A percentile compares a stretch with the other conserved stretches of the same genome.
Conservation (phyloP, 2,888 invertebrate genomes). For the Tineola bisselliella region DNA sequence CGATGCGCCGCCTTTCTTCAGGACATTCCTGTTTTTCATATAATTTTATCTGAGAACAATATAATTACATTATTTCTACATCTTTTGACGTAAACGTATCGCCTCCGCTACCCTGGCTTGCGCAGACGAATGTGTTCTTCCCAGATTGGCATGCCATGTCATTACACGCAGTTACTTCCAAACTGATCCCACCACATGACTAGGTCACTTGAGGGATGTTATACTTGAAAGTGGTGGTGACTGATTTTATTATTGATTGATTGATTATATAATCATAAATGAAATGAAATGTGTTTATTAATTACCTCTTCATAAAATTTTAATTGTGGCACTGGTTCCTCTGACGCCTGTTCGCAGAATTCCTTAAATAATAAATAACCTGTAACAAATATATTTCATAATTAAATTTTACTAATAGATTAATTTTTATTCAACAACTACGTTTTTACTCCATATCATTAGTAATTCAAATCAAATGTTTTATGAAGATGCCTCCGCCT, state of each 20-base stretch:
- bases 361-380: constrained; percentile 99
- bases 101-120: no score
- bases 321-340: constrained; percentile 97
- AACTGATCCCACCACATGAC: no score
- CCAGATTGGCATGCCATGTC: no score
- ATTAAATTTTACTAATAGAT: not conserved
- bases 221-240: no score
- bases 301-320: constrained; percentile 99
- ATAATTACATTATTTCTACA: constrained; percentile 9
- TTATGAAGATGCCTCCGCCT: no score
- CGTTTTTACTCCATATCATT: no score
- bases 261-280: not conserved
- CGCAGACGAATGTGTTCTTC: no score
- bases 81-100: constrained; percentile 11
- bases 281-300: constrained; percentile 20
- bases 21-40: constrained; percentile 98
- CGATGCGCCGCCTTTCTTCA: constrained; percentile 94
- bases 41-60: constrained; percentile 88
- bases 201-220: no score
- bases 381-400: constrained; percentile 58
- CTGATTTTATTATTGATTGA: no score
- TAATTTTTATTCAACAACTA: no score
- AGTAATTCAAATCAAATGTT: no score
- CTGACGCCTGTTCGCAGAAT: constrained; percentile 96
- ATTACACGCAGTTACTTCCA: no score